Percentiles rank a stretch among this genome's conserved stretches.
Evolutionary conservation across 2,888 invertebrate species (phyloP).

Genomic region (Tillus elongatus): DNA sequence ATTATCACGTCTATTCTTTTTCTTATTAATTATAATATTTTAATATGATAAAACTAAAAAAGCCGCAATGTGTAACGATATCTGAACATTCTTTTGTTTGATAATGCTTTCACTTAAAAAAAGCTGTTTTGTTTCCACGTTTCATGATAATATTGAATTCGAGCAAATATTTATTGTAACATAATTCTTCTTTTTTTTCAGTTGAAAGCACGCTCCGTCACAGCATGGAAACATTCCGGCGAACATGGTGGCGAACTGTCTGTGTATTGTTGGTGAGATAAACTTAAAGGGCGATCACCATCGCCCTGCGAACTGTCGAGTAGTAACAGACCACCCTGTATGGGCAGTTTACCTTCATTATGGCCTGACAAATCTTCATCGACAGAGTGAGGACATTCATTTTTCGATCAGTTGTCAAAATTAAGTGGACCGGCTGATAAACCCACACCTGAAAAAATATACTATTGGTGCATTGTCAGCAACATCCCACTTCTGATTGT

Average conservation of each 20-base stretch:
- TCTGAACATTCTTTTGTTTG: too few relatives aligned
- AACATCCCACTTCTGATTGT: too few relatives aligned
- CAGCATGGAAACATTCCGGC: constrained; percentile 62
- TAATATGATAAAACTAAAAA: too few relatives aligned
- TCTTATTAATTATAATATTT: too few relatives aligned
- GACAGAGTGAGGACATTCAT: constrained; percentile 11
- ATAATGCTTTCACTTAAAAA: too few relatives aligned
- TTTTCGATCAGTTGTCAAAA: constrained; percentile 15
- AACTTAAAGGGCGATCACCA: constrained; percentile 35
- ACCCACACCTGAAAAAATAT: constrained; percentile 13
- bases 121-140: too few relatives aligned
- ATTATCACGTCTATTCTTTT: too few relatives aligned
- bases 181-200: constrained; percentile 41
- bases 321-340: constrained; percentile 20
- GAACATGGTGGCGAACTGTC: constrained; percentile 66
- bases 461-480: constrained; percentile 22
- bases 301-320: constrained; percentile 30
- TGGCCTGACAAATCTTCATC: constrained; percentile 23
- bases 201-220: constrained; percentile 68
- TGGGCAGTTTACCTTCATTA: constrained; percentile 27
- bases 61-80: too few relatives aligned
- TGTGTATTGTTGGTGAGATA: constrained; percentile 71
- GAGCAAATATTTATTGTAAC: background rate
- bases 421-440: constrained; percentile 10
- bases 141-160: background rate